Evolutionary conservation across 2,113 vertebrate species (phyloP).

Genomic region (Hippopotamus amphibius): DNA sequence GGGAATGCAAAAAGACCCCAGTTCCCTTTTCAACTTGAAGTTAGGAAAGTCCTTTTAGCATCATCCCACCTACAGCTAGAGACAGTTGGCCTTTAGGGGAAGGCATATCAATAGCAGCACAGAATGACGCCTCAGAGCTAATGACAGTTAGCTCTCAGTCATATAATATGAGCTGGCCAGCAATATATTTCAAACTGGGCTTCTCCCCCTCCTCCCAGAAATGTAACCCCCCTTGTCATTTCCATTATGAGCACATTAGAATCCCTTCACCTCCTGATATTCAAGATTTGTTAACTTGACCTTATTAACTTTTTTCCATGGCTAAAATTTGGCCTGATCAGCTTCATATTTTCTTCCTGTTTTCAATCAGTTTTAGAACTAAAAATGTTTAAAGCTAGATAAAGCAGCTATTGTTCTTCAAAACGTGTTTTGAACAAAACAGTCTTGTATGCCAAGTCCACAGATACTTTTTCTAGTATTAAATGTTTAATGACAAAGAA

Average conservation of each 20-base stretch:
- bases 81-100: not conserved
- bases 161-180: not conserved
- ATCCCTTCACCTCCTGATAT: not conserved
- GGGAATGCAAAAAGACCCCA: not conserved
- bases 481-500: conserved; percentile 30
- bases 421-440: conserved; percentile 1
- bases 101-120: not conserved
- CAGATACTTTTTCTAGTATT: not conserved
- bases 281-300: conserved; percentile 21
- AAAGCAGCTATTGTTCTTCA: not conserved
- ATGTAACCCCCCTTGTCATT: not conserved
- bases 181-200: not conserved
- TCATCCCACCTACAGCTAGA: not conserved
- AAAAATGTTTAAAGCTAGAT: conserved; percentile 28
- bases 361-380: conserved; percentile 45
- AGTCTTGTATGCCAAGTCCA: not conserved
- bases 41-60: not conserved
- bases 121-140: not conserved
- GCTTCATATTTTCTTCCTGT: conserved; percentile 44
- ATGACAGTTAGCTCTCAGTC: not conserved
- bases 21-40: not conserved
- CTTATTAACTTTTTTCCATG: conserved; percentile 11
- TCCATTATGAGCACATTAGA: not conserved
- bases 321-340: conserved; percentile 17
- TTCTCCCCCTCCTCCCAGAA: not conserved